A percentile compares a stretch with the other conserved stretches of the same genome.
Evolutionary conservation across 37 sponge, comb jelly and placozoan genomes (phyloP).

Genomic region (Corticium candelabrum): DNA sequence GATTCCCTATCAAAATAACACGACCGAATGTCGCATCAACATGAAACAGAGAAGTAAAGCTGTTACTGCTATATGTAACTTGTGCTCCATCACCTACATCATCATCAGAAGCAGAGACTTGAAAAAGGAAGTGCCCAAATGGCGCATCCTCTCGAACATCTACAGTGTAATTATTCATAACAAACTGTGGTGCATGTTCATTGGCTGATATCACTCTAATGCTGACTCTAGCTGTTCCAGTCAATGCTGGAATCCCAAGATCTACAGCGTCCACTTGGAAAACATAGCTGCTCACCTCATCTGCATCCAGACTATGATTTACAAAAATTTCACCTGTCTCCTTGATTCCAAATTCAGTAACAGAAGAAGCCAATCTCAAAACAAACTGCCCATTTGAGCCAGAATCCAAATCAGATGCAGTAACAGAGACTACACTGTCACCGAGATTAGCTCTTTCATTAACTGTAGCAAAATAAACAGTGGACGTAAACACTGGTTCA

Average conservation of each 20-base stretch:
- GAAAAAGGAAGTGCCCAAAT: neutral
- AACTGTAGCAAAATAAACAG: neutral
- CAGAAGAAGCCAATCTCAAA: neutral
- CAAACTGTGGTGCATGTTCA: neutral
- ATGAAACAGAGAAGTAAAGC: neutral
- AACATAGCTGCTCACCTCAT: neutral
- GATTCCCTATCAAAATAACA: slow-evolving; percentile 11
- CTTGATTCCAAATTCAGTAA: neutral
- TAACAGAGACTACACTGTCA: slow-evolving; percentile 8
- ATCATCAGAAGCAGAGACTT: neutral
- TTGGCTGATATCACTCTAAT: neutral
- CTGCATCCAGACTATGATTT: neutral
- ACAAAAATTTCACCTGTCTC: neutral
- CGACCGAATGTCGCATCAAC: slow-evolving; percentile 22
- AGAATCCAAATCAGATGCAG: slow-evolving; percentile 39
- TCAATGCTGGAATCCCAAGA: neutral
- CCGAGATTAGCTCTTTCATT: neutral
- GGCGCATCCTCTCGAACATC: neutral
- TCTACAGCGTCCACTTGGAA: neutral
- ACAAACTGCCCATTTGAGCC: slow-evolving; percentile 1
- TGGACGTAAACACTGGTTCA: slow-evolving; percentile 15
- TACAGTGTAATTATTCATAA: slow-evolving; percentile 2
- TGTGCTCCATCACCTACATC: neutral
- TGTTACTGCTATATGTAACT: neutral
- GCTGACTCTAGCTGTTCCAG: neutral